A percentile compares a stretch with the other conserved stretches of the same genome.
phyloP scores from a whole-genome alignment of 37 sponge, comb jelly and placozoan genomes.

The Theonella swinhoei region DNA sequence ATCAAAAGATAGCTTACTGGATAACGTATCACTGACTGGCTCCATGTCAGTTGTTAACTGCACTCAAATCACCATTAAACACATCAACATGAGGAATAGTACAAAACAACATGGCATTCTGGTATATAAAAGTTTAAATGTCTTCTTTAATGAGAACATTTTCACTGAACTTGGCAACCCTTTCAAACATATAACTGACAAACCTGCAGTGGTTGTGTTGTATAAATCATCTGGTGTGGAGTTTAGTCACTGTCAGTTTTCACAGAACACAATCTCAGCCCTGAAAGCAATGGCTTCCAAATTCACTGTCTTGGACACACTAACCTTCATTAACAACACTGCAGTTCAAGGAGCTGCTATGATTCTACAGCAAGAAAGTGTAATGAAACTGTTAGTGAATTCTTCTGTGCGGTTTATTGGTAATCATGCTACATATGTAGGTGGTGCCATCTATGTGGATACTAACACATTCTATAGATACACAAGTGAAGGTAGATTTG shows the following conservation, averaged over 20 bases:
- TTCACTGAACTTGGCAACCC: neutral
- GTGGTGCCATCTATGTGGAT: neutral
- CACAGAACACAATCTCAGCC: neutral
- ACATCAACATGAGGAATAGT: neutral
- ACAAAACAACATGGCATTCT: neutral
- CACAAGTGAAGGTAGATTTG: neutral
- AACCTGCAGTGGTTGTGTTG: neutral
- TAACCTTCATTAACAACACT: neutral
- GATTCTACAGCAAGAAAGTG: neutral
- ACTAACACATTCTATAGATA: neutral
- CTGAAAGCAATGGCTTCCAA: neutral
- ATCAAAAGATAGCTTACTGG: neutral
- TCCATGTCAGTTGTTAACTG: neutral
- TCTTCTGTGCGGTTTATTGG: neutral
- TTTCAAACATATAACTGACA: neutral
- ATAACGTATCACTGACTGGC: neutral
- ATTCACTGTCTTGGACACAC: neutral
- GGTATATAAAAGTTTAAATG: neutral
- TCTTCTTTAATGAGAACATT: too few relatives aligned
- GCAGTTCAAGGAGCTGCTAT: neutral
- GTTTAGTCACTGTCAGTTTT: neutral
- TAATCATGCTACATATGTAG: neutral
- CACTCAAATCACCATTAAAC: neutral
- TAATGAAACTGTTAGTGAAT: neutral
- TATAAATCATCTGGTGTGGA: neutral